Conservation (phyloP, 2,888 invertebrate species). For the Yponomeuta plumbellus region DNA sequence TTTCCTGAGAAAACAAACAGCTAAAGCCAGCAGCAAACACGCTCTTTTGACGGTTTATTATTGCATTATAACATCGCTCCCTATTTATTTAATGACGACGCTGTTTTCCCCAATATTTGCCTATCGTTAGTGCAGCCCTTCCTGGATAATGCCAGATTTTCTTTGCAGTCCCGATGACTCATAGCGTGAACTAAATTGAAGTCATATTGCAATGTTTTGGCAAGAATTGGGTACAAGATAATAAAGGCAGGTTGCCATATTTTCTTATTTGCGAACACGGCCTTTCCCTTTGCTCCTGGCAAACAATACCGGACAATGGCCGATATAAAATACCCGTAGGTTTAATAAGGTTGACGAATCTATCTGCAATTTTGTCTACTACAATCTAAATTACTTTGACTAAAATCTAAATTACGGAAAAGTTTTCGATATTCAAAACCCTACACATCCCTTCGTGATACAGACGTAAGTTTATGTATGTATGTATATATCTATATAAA, state of each 20-base stretch:
- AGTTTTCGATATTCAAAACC: too few species aligned
- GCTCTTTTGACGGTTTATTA: conserved; percentile 22
- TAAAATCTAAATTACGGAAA: too few species aligned
- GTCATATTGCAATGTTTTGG: background rate
- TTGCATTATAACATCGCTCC: conserved; percentile 32
- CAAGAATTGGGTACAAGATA: background rate
- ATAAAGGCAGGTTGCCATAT: background rate
- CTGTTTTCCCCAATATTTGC: conserved; percentile 53
- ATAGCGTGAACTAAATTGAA: background rate
- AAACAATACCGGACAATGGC: background rate
- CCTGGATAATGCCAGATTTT: background rate
- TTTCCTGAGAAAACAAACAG: too few species aligned
- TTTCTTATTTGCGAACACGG: conserved; percentile 9
- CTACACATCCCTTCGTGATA: too few species aligned
- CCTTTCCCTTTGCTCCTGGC: background rate
- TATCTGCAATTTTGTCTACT: too few species aligned
- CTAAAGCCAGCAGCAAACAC: too few species aligned
- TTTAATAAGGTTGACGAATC: background rate
- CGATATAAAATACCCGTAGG: background rate
- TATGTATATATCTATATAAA: too few species aligned
- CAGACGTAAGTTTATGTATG: too few species aligned
- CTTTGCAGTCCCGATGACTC: background rate
- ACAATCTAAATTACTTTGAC: too few species aligned
- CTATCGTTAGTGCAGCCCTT: conserved; percentile 42
- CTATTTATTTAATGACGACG: conserved; percentile 46